Conservation (phyloP, 2,113 vertebrate species). For the Coregonus clupeaformis region DNA sequence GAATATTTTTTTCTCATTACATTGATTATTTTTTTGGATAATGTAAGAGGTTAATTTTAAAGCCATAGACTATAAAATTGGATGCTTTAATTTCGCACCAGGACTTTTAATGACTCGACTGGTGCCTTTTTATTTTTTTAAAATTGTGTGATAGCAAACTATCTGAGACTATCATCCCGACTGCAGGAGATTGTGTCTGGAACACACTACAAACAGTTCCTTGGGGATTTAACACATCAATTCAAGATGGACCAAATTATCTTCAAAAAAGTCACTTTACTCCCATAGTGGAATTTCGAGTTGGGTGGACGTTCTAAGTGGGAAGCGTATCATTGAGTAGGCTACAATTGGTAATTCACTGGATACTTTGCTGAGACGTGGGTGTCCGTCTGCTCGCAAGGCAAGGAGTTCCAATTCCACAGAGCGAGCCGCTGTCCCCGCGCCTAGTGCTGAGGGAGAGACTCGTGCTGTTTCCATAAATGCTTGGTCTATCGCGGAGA, state of each 20-base stretch:
- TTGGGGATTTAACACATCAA: background rate
- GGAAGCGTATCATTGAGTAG: background rate
- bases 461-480: conserved; percentile 70
- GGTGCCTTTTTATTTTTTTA: too few species aligned
- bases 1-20: too few species aligned
- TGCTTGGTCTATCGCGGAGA: conserved; percentile 71
- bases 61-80: too few species aligned
- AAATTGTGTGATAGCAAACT: too few species aligned
- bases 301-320: background rate
- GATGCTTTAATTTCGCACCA: too few species aligned
- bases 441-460: conserved; percentile 63
- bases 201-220: too few species aligned
- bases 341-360: conserved; percentile 8
- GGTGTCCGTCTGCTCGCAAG: conserved; percentile 24
- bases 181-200: too few species aligned
- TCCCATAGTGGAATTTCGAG: background rate
- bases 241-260: background rate
- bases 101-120: too few species aligned
- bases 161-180: too few species aligned
- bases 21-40: too few species aligned
- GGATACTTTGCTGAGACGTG: conserved; percentile 37
- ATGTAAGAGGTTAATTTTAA: too few species aligned
- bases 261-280: too few species aligned
- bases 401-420: conserved; percentile 16
- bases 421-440: conserved; percentile 51